phyloP scores from a whole-genome alignment of 2,113 vertebrate genomes.

The Daphoenositta chrysoptera region DNA sequence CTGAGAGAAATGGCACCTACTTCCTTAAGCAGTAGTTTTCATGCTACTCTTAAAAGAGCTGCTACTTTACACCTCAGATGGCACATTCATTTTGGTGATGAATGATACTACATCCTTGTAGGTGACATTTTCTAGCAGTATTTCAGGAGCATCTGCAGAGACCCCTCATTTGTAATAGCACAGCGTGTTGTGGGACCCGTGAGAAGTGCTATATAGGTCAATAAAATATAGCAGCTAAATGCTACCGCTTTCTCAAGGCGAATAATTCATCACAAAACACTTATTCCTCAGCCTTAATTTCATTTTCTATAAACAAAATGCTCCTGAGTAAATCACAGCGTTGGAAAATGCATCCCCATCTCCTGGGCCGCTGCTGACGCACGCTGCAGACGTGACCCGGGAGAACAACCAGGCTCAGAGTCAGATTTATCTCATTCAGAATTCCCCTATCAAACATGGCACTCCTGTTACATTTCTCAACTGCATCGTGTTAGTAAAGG shows the following conservation, averaged over 20 bases:
- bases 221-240: constrained; percentile 44
- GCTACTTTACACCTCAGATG: constrained; percentile 7
- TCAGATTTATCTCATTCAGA: neutral
- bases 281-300: constrained; percentile 35
- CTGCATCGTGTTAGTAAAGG: neutral
- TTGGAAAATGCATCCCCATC: neutral
- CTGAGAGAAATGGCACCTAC: neutral
- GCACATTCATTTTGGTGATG: neutral
- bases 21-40: neutral
- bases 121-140: constrained; percentile 14
- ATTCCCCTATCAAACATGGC: neutral
- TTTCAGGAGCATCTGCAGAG: constrained; percentile 23
- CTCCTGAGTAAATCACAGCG: constrained; percentile 8
- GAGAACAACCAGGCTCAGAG: neutral
- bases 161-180: neutral
- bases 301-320: constrained; percentile 30
- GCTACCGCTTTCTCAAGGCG: neutral
- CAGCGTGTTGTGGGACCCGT: neutral
- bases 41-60: neutral
- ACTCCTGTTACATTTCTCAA: neutral
- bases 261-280: constrained; percentile 26
- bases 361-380: neutral
- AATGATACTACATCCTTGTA: neutral
- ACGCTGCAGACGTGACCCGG: neutral
- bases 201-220: constrained; percentile 14